Conservation (phyloP, 1,140 invertebrate genomes). For the Venustaconcha ellipsiformis region DNA sequence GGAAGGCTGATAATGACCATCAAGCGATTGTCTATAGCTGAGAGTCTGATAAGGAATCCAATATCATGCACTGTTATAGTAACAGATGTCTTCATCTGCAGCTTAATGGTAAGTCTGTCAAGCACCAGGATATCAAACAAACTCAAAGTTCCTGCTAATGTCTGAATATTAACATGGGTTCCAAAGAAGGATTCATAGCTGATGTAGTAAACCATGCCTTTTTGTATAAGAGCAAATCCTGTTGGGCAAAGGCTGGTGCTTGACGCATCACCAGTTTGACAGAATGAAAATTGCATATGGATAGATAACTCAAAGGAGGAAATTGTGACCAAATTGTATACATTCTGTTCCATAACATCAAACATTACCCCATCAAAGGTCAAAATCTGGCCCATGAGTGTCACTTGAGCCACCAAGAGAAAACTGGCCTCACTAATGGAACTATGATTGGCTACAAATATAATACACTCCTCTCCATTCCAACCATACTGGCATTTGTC, state of each 20-base stretch:
- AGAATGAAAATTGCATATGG: slow-evolving; percentile 26
- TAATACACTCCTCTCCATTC: slow-evolving; percentile 41
- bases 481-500: slow-evolving; percentile 32
- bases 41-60: slow-evolving; percentile 13
- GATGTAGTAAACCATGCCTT: slow-evolving; percentile 15
- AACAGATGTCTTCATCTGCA: slow-evolving; percentile 18
- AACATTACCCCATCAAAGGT: slow-evolving; percentile 39
- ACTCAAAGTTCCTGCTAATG: slow-evolving; percentile 1
- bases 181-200: slow-evolving; percentile 23
- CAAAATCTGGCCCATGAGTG: slow-evolving; percentile 26
- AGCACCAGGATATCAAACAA: slow-evolving; percentile 15
- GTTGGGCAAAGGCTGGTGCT: slow-evolving; percentile 23
- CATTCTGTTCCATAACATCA: slow-evolving; percentile 23
- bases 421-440: slow-evolving; percentile 2
- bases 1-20: slow-evolving; percentile 20
- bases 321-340: slow-evolving; percentile 25
- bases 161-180: slow-evolving; percentile 28
- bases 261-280: slow-evolving; percentile 1
- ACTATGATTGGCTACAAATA: slow-evolving; percentile 21
- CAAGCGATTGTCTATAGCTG: slow-evolving; percentile 20
- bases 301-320: slow-evolving; percentile 10
- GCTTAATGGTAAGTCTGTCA: slow-evolving; percentile 20
- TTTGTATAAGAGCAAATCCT: slow-evolving; percentile 39
- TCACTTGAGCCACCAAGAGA: slow-evolving; percentile 31
- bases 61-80: slow-evolving; percentile 19